These are phyloP conservation scores for Epizoanthus scotinus DNA, from an alignment of 92 coral and sea anemone genomes.

Conservation along the genomic window DNA sequence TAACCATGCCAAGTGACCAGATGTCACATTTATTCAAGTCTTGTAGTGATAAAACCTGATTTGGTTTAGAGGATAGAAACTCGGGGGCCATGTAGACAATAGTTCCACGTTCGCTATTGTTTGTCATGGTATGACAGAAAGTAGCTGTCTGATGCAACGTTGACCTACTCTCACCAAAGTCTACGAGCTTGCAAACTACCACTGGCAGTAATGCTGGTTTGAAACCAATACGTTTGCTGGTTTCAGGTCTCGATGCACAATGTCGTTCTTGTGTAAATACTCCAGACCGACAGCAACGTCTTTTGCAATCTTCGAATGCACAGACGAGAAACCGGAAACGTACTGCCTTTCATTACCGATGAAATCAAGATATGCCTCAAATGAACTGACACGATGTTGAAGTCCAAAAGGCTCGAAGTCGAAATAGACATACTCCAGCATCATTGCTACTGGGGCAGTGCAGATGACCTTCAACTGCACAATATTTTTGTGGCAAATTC, in stretches of 20 bases:
- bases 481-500: too few relatives aligned
- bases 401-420: too few relatives aligned
- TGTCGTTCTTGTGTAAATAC: constrained; percentile 37
- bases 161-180: constrained; percentile 54
- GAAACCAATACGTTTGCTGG: constrained; percentile 59
- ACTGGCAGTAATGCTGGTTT: constrained; percentile 51
- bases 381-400: too few relatives aligned
- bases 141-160: constrained; percentile 44
- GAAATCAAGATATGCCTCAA: too few relatives aligned
- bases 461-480: too few relatives aligned
- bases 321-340: too few relatives aligned
- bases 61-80: neutral
- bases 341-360: too few relatives aligned
- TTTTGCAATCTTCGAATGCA: too few relatives aligned
- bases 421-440: too few relatives aligned
- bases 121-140: constrained; percentile 44
- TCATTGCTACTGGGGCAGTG: too few relatives aligned
- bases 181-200: constrained; percentile 43
- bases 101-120: constrained; percentile 51
- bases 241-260: constrained; percentile 56
- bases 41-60: constrained; percentile 19
- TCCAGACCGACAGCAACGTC: constrained; percentile 40
- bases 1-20: constrained; percentile 47
- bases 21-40: constrained; percentile 32
- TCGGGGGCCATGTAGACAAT: constrained; percentile 55